These are phyloP conservation scores for Hymenopus coronatus DNA, from an alignment of 2,888 invertebrate genomes.

Conservation along the genomic window DNA sequence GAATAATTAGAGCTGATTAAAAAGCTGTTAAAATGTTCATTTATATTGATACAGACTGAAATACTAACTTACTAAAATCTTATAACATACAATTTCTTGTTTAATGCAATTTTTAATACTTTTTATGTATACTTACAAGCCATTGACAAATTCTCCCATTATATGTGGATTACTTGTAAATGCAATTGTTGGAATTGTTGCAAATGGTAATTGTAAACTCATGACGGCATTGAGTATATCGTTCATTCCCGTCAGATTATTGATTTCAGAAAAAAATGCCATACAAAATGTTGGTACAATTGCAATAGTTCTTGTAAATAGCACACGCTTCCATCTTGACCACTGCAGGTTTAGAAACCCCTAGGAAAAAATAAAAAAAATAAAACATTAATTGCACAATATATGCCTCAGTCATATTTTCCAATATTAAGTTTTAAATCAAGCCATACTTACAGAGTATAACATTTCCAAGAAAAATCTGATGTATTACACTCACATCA, in stretches of 20 bases:
- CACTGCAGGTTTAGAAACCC: conserved; percentile 82
- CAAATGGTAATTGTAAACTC: conserved; percentile 85
- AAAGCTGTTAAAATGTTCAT: no score
- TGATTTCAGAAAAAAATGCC: conserved; percentile 64
- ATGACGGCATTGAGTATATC: conserved; percentile 82
- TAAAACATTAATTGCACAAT: neutral
- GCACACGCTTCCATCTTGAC: conserved; percentile 82
- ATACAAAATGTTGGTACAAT: conserved; percentile 71
- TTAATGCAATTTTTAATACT: no score
- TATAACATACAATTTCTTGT: no score
- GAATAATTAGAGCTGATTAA: no score
- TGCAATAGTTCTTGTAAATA: conserved; percentile 80
- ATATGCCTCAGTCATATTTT: no score
- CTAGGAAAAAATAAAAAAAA: conserved; percentile 41
- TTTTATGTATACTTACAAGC: conserved; percentile 56
- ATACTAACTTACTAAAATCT: no score
- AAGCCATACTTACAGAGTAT: no score
- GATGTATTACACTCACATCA: no score
- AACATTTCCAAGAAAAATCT: no score
- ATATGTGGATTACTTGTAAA: conserved; percentile 75
- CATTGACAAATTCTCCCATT: conserved; percentile 84
- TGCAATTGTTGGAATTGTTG: conserved; percentile 79
- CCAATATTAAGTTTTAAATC: no score
- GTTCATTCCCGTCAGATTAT: conserved; percentile 76
- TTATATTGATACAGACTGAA: no score